Evolutionary conservation across 1,140 invertebrate species (phyloP).

Genomic region (Cherax destructor): DNA sequence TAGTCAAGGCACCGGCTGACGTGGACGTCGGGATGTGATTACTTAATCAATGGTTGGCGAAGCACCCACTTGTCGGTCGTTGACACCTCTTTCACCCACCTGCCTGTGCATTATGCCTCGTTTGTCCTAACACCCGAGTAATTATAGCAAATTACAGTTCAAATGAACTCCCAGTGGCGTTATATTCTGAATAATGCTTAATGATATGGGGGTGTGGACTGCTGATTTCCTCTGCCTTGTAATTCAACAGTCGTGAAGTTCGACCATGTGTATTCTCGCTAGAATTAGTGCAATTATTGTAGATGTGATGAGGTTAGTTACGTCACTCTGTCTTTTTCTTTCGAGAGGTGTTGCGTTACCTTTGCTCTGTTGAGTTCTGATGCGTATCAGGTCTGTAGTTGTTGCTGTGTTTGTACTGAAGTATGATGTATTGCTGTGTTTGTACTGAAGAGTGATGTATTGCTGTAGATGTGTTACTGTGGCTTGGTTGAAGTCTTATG

Average conservation of each 20-base stretch:
- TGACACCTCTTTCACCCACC: not conserved
- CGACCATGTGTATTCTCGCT: not conserved
- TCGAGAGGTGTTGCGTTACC: no score
- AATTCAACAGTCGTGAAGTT: not conserved
- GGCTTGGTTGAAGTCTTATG: not conserved
- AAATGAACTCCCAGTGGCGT: slow-evolving; percentile 4
- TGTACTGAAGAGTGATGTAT: not conserved
- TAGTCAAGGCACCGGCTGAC: slow-evolving; percentile 16
- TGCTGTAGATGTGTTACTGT: not conserved
- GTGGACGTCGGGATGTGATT: slow-evolving; percentile 9
- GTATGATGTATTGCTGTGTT: not conserved
- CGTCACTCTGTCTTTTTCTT: no score
- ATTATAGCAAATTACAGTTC: slow-evolving; percentile 34
- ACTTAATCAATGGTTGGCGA: slow-evolving; percentile 46
- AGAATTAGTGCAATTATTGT: not conserved
- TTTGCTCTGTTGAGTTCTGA: not conserved
- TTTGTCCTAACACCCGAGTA: not conserved
- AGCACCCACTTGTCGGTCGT: not conserved
- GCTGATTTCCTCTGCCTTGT: not conserved
- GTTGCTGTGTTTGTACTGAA: no score
- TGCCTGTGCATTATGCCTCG: slow-evolving; percentile 1
- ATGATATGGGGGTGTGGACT: slow-evolving; percentile 10
- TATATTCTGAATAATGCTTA: slow-evolving; percentile 30
- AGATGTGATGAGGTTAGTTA: not conserved
- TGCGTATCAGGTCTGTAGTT: not conserved